Base-by-base conservation (phyloP, 2,888 invertebrate genomes). In the Hipparchia sbordonii region DNA sequence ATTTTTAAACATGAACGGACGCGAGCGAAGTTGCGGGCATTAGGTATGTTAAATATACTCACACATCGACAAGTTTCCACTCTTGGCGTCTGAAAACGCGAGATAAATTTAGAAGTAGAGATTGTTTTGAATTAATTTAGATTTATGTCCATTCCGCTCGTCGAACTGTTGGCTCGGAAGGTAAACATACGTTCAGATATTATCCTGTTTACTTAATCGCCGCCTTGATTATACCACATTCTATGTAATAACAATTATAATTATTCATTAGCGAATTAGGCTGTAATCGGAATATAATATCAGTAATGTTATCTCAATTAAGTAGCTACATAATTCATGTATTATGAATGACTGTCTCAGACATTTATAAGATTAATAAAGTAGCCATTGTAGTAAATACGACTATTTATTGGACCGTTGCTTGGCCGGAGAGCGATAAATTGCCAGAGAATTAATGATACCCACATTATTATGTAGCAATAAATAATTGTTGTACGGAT, bases 81-180 rank as follows among this genome's bases (percentile, higher is more conserved):
- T 45, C 56, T 12, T 71, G 72, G 73, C 70, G 74, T 75, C 77
- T 62, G 66, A 67, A 72, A 74, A 65, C 68, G 65, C 66, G 51
- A 70, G 77, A 76, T 73, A 70, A 74, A 72, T 76, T 74, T 77
- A 78, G 78, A 80, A 80, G 79, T 80, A 79, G 78, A 74, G 73
- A 69, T 72, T 76, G 76, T 78, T 77, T 77, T 76, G 74, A 78
- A 79, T 80, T 77, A 78, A 80, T 77, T 76, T 70, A 71, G 72
- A 75, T 76, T 78, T 78, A 77, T 76, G 77, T 74, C 68, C 72
- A 52, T 63, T 72, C 45, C 61, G 52, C 69, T 73, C 71, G 73
- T 72, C 71, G 71, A 70, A 72, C 76, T 67, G 72, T 72, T 70
- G 70, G 70, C 70, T 52, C 70, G 39, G 45, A 33, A 69, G 52